These are phyloP conservation scores for Bothrops jararaca DNA, from an alignment of 2,113 vertebrate species.

Conservation along the genomic window DNA sequence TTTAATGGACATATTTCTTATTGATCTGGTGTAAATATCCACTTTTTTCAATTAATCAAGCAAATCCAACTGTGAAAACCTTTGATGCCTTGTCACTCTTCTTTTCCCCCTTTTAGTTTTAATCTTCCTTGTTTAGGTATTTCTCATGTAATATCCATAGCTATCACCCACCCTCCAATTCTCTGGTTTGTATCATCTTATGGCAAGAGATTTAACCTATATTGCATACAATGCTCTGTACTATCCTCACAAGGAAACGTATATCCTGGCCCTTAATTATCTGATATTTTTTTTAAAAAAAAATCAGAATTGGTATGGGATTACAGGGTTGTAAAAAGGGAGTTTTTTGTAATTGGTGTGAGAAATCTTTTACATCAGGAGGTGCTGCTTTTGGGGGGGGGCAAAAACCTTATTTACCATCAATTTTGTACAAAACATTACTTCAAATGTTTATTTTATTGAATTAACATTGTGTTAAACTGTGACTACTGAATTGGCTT, in stretches of 20 bases:
- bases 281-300: conserved; percentile 7
- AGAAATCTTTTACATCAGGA: conserved; percentile 17
- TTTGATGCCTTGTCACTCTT: conserved; percentile 60
- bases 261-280: not conserved
- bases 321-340: not conserved
- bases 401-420: conserved; percentile 40
- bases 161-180: conserved; percentile 32
- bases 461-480: conserved; percentile 19
- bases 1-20: conserved; percentile 42
- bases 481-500: conserved; percentile 26
- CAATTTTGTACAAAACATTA: conserved; percentile 40
- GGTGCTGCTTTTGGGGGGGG: conserved; percentile 11
- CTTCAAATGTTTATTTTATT: conserved; percentile 53
- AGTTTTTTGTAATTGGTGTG: not conserved
- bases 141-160: conserved; percentile 22
- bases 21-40: conserved; percentile 50
- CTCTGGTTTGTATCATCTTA: conserved; percentile 36
- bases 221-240: conserved; percentile 36
- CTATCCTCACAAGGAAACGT: not conserved
- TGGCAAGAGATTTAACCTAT: not conserved
- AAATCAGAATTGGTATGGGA: not conserved
- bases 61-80: conserved; percentile 43
- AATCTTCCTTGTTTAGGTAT: conserved; percentile 48
- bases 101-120: conserved; percentile 57
- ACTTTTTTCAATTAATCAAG: conserved; percentile 56